Evolutionary conservation across 2,797 vertebrate species (phyloP).

Genomic region (Falco berigora): DNA sequence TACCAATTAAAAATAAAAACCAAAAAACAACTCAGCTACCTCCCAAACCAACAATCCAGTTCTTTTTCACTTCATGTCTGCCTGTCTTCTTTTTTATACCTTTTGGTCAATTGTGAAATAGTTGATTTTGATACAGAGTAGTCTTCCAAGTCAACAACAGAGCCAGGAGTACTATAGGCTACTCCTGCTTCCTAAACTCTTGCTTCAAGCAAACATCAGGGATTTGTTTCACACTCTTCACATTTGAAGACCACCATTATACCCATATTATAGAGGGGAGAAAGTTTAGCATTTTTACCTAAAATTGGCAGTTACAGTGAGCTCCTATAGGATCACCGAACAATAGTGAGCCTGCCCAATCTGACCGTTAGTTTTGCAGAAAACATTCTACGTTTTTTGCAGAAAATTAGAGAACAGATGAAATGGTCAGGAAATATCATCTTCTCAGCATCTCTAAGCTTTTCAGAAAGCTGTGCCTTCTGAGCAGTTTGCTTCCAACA

Average conservation of each 20-base stretch:
- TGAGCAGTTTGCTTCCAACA: conserved; percentile 69
- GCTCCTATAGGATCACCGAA: background rate
- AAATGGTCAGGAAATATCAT: conserved; percentile 34
- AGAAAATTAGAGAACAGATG: background rate
- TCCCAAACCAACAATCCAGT: background rate
- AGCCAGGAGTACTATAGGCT: background rate
- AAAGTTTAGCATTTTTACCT: background rate
- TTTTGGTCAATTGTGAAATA: background rate
- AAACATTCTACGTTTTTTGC: background rate
- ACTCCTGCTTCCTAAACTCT: background rate
- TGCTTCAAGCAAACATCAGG: background rate
- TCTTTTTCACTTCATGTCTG: background rate
- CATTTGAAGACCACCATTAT: background rate
- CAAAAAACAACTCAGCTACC: background rate
- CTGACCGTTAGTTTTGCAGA: background rate
- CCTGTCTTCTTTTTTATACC: background rate
- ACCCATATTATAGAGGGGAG: background rate
- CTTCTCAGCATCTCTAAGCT: conserved; percentile 72
- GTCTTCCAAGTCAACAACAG: background rate
- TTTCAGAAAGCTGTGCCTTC: conserved; percentile 60
- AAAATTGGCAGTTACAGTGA: background rate
- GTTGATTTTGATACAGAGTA: background rate
- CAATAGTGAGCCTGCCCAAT: background rate
- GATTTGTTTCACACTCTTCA: background rate
- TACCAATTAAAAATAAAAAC: background rate